phyloP scores from a whole-genome alignment of 2,888 invertebrate genomes.

The Stictocephala bisonia region DNA sequence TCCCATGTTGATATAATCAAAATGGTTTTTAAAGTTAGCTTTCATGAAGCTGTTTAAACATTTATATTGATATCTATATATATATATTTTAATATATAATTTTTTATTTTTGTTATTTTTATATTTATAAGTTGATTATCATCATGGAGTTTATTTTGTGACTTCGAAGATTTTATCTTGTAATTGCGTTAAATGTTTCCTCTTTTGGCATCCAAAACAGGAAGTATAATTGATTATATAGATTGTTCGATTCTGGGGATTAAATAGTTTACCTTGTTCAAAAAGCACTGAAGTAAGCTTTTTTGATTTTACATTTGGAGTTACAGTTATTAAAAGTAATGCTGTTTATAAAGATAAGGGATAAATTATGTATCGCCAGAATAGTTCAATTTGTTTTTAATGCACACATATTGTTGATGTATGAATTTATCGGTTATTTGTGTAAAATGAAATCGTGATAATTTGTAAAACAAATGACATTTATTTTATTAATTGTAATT shows the following conservation, averaged over 20 bases:
- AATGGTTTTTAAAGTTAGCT: constrained; percentile 48
- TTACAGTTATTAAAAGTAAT: no score
- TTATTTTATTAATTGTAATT: not conserved
- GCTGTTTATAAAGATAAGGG: no score
- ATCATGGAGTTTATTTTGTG: constrained; percentile 8
- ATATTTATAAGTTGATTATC: no score
- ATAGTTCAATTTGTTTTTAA: no score
- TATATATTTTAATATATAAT: constrained; percentile 42
- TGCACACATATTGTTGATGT: no score
- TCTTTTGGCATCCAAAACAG: constrained; percentile 41
- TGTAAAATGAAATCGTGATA: not conserved
- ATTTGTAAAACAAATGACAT: not conserved
- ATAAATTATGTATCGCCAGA: no score
- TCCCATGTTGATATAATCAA: constrained; percentile 43
- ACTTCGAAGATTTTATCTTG: not conserved
- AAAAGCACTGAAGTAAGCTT: no score
- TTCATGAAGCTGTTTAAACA: constrained; percentile 44
- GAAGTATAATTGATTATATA: constrained; percentile 35
- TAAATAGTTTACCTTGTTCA: no score
- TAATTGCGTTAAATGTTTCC: constrained; percentile 12
- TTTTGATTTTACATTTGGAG: no score
- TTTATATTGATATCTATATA: no score
- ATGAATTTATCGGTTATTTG: constrained; percentile 14
- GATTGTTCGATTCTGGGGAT: constrained; percentile 21
- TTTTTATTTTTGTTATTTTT: constrained; percentile 10